These are phyloP conservation scores for Xestoiulus laeticollis DNA, from an alignment of 2,888 invertebrate species.

Conservation along the genomic window DNA sequence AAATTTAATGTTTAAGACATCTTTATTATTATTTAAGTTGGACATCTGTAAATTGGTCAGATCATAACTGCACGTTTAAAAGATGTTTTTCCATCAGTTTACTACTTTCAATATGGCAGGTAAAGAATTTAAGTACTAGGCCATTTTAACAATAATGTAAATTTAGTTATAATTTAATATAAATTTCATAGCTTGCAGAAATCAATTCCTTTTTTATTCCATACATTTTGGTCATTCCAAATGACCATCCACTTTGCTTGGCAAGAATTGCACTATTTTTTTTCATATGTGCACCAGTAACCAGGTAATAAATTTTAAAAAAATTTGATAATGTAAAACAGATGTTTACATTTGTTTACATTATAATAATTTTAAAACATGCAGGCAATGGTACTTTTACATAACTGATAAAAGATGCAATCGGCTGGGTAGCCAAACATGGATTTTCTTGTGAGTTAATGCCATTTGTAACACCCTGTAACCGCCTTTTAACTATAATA, in stretches of 20 bases:
- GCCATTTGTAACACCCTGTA: not conserved
- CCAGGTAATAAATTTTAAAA: not conserved
- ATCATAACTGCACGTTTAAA: not conserved
- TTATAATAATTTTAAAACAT: not conserved
- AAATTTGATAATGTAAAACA: not conserved
- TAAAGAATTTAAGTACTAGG: not conserved
- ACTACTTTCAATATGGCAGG: not conserved
- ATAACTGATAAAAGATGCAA: not conserved
- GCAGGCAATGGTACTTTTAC: not conserved
- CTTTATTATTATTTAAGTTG: not conserved
- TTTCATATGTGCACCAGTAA: not conserved
- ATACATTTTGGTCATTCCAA: not conserved
- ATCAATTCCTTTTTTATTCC: not conserved
- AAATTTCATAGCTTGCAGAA: not conserved
- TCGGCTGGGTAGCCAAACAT: not conserved
- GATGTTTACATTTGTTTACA: not conserved
- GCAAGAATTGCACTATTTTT: not conserved
- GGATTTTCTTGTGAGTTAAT: conserved; percentile 7
- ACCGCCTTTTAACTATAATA: not conserved
- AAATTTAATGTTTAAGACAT: not conserved
- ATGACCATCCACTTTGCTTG: not conserved
- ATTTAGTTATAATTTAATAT: not conserved
- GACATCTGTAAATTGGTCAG: not conserved
- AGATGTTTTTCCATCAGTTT: not conserved
- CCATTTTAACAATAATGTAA: too few relatives aligned